A percentile compares a stretch with the other conserved stretches of the same genome.
Evolutionary conservation across 2,888 invertebrate genomes (phyloP).

Genomic region (Podabrus alpinus): DNA sequence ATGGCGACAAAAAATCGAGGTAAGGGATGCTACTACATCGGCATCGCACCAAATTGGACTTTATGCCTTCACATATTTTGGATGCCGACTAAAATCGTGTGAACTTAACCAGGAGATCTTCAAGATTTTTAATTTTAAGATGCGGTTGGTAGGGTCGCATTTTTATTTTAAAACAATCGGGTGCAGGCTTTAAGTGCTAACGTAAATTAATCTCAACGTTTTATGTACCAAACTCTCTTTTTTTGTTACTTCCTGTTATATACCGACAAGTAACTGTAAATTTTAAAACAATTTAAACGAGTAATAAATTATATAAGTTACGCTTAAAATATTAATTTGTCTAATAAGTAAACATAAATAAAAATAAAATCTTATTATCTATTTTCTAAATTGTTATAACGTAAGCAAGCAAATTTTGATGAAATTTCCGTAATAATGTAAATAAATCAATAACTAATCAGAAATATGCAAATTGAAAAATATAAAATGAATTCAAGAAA

Average conservation of each 20-base stretch:
- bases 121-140: slow-evolving; percentile 21
- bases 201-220: neutral
- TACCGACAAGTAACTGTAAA: neutral
- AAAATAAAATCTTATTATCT: neutral
- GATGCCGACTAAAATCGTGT: slow-evolving; percentile 12
- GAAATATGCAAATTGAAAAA: slow-evolving; percentile 32
- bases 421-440: neutral
- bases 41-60: neutral
- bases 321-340: neutral
- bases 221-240: neutral
- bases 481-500: slow-evolving; percentile 29
- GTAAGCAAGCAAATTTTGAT: neutral
- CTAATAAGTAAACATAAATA: neutral
- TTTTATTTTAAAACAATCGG: slow-evolving; percentile 25
- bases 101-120: slow-evolving; percentile 15
- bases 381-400: neutral
- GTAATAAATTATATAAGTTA: neutral
- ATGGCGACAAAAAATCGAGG: slow-evolving; percentile 31
- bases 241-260: neutral
- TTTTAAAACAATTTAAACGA: neutral
- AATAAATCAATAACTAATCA: slow-evolving; percentile 32
- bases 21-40: slow-evolving; percentile 7
- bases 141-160: slow-evolving; percentile 8
- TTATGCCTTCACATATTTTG: neutral
- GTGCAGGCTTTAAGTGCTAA: neutral